phyloP scores from a whole-genome alignment of 1,140 invertebrate genomes.

The Panagrolaimus sp. region DNA sequence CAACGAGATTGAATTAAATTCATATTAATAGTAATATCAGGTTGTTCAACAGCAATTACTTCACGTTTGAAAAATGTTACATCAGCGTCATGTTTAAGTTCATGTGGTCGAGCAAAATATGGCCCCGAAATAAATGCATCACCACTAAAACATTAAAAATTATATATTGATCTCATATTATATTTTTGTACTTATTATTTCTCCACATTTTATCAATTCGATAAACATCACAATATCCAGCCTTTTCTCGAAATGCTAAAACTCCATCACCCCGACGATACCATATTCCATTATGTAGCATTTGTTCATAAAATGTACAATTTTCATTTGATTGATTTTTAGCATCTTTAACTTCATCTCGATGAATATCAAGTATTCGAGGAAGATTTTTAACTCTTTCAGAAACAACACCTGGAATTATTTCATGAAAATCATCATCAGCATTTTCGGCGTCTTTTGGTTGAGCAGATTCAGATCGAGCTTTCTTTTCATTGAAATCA shows the following conservation, averaged over 20 bases:
- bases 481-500: not conserved
- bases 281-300: constrained; percentile 42
- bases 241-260: constrained; percentile 43
- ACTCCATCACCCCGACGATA: constrained; percentile 44
- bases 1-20: constrained; percentile 84
- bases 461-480: not conserved
- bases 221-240: constrained; percentile 65
- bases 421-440: no score
- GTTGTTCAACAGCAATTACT: constrained; percentile 82
- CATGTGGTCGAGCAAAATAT: constrained; percentile 78
- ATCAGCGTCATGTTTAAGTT: constrained; percentile 71
- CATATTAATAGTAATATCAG: constrained; percentile 68
- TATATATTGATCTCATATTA: no score
- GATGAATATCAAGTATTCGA: constrained; percentile 33
- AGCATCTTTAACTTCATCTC: constrained; percentile 25
- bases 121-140: constrained; percentile 86
- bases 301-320: constrained; percentile 46
- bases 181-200: constrained; percentile 65
- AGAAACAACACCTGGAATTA: not conserved
- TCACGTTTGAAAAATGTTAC: constrained; percentile 87
- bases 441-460: not conserved
- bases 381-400: constrained; percentile 32
- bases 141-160: constrained; percentile 58
- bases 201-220: constrained; percentile 90
- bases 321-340: constrained; percentile 13